These are phyloP conservation scores for Calameuta pallipes DNA, from an alignment of 2,888 invertebrate species.

Conservation along the genomic window DNA sequence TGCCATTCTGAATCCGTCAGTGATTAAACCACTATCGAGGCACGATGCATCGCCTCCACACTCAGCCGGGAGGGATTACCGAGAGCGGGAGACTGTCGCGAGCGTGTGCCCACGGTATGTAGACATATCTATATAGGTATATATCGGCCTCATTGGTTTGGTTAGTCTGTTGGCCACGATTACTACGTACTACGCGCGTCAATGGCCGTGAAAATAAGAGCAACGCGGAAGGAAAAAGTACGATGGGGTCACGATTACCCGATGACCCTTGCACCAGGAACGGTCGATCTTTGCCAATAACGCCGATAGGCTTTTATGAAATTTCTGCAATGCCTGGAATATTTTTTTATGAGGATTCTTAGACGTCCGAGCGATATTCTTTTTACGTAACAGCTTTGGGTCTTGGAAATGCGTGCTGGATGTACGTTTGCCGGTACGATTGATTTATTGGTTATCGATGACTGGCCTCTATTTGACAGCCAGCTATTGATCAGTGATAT, in stretches of 20 bases:
- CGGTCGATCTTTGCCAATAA: neutral
- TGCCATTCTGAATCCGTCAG: slow-evolving; percentile 14
- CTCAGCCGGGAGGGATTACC: slow-evolving; percentile 3
- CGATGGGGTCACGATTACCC: neutral
- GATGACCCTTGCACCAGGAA: neutral
- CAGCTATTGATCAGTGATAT: neutral
- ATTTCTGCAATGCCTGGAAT: neutral
- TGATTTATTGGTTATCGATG: slow-evolving; percentile 1
- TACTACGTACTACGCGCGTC: neutral
- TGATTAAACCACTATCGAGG: slow-evolving; percentile 15
- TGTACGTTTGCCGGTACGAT: neutral
- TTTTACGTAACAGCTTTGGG: neutral
- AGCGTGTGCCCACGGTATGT: neutral
- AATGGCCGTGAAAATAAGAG: neutral
- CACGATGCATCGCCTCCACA: neutral
- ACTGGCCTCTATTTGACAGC: neutral
- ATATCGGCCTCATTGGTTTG: neutral
- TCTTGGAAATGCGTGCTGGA: neutral
- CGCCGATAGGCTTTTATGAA: neutral
- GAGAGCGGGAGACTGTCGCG: neutral
- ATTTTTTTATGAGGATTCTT: neutral
- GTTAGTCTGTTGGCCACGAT: neutral
- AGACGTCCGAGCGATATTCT: neutral
- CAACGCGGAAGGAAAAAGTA: neutral
- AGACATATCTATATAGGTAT: neutral